phyloP scores from a whole-genome alignment of 2,797 vertebrate genomes.

The Tapera naevia region DNA sequence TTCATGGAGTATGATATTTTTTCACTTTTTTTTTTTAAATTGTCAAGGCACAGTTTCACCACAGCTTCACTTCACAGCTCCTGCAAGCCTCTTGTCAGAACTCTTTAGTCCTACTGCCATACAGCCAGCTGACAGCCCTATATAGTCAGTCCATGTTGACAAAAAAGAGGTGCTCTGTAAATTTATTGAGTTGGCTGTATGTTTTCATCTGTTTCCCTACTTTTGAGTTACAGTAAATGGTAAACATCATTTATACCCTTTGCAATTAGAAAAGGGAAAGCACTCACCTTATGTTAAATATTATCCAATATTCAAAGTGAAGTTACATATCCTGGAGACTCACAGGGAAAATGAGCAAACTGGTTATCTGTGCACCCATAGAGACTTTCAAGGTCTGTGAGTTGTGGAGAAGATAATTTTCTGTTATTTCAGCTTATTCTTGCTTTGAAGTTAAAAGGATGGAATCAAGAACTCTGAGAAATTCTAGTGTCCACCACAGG shows the following conservation, averaged over 20 bases:
- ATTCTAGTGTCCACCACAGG: fast-evolving
- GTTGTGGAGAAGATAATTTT: not conserved
- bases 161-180: not conserved
- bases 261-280: not conserved
- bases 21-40: not conserved
- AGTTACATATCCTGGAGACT: not conserved
- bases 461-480: not conserved
- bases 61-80: not conserved
- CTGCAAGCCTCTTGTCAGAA: not conserved
- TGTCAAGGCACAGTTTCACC: not conserved
- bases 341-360: not conserved
- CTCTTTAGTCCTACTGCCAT: not conserved
- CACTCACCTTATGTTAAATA: not conserved
- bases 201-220: not conserved
- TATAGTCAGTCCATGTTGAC: fast-evolving
- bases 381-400: not conserved
- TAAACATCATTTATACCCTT: not conserved
- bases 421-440: not conserved
- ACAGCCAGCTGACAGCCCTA: not conserved
- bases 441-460: not conserved
- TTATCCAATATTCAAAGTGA: not conserved
- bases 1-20: not conserved
- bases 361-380: not conserved
- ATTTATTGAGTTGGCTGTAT: not conserved
- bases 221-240: not conserved